These are phyloP conservation scores for Chloroclystis v-ata DNA, from an alignment of 2,888 invertebrate species.

Conservation along the genomic window DNA sequence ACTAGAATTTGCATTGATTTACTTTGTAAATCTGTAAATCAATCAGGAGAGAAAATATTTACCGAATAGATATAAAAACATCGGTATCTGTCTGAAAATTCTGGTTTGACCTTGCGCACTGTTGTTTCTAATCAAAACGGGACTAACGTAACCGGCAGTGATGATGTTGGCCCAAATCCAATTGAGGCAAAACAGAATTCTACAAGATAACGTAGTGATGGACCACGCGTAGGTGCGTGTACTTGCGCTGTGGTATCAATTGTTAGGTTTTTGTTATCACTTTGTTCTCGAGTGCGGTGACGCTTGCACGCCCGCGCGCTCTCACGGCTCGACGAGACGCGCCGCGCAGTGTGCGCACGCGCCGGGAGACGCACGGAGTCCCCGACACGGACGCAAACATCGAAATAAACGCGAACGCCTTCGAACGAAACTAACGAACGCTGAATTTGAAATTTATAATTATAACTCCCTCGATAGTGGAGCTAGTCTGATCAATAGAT, in stretches of 20 bases:
- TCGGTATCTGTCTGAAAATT: conserved; percentile 14
- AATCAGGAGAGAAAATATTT: neutral
- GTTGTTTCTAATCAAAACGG: conserved; percentile 49
- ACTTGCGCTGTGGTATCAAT: conserved; percentile 50
- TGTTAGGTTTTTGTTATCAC: conserved; percentile 69
- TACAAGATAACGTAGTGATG: conserved; percentile 43
- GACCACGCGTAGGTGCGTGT: conserved; percentile 39
- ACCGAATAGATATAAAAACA: neutral
- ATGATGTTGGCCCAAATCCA: conserved; percentile 54
- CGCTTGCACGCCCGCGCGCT: conserved; percentile 57
- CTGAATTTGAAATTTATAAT: conserved; percentile 41
- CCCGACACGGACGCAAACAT: conserved; percentile 51
- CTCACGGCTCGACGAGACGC: conserved; percentile 42
- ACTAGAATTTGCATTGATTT: neutral
- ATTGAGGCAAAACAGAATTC: conserved; percentile 50
- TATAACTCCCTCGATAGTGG: conserved; percentile 36
- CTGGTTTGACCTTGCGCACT: conserved; percentile 48
- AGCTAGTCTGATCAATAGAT: conserved; percentile 32
- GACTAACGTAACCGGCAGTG: conserved; percentile 43
- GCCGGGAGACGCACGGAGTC: conserved; percentile 55
- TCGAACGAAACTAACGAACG: conserved; percentile 62
- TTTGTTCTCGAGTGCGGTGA: conserved; percentile 55
- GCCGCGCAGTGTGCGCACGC: conserved; percentile 51
- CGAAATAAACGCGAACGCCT: conserved; percentile 54
- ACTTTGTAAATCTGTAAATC: neutral